Conservation (phyloP, 2,113 vertebrate species). For the Platichthys stellatus region DNA sequence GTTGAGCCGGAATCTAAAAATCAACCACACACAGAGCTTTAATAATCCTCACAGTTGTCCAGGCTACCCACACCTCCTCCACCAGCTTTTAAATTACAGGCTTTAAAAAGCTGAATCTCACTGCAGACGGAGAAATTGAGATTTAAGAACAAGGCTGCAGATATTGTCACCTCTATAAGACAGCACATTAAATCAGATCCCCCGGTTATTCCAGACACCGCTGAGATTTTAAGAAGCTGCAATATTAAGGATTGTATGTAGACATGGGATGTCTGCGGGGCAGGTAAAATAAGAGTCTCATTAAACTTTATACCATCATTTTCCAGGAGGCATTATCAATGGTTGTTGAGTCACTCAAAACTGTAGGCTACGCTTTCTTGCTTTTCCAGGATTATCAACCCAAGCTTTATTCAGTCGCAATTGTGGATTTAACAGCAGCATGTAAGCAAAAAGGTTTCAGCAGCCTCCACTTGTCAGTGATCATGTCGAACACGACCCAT, state of each 20-base stretch:
- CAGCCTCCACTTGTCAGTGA: not conserved
- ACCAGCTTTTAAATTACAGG: not conserved
- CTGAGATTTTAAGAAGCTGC: not conserved
- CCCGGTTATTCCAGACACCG: not conserved
- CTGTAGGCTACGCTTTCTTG: no score
- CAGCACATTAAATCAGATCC: slow-evolving; percentile 15
- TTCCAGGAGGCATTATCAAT: no score
- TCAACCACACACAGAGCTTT: not conserved
- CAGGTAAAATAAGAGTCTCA: not conserved
- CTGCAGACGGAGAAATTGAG: not conserved
- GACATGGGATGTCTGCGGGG: slow-evolving; percentile 1
- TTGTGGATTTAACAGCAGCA: not conserved
- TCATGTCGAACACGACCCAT: no score
- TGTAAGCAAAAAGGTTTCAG: not conserved
- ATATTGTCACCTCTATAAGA: no score
- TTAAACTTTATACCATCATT: not conserved
- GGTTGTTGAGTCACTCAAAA: no score
- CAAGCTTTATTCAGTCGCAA: no score
- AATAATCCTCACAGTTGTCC: not conserved
- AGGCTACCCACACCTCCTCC: not conserved
- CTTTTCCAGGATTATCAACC: no score
- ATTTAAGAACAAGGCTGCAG: no score
- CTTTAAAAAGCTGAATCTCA: not conserved
- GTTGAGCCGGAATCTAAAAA: not conserved
- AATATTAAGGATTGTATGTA: not conserved